phyloP scores from a whole-genome alignment of 2,113 vertebrate genomes.

The Larimichthys crocea region DNA sequence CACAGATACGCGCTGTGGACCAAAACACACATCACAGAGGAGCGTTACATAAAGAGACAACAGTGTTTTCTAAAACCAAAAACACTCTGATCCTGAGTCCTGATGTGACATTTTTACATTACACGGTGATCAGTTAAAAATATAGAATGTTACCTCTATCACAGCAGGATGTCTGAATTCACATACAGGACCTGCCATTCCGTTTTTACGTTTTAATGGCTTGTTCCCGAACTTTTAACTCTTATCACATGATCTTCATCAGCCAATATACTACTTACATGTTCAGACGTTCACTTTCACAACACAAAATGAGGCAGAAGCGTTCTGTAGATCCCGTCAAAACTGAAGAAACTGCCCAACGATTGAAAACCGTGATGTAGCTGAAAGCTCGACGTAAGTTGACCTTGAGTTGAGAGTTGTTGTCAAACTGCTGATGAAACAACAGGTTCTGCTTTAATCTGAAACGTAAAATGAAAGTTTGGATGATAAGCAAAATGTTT shows the following conservation, averaged over 20 bases:
- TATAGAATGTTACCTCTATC: no score
- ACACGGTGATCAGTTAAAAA: no score
- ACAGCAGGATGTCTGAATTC: no score
- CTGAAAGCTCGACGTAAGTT: neutral
- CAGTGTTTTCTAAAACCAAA: neutral
- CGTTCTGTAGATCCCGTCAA: no score
- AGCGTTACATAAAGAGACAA: neutral
- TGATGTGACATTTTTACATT: neutral
- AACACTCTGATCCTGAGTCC: no score
- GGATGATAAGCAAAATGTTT: no score
- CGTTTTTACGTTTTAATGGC: neutral
- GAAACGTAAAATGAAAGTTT: no score
- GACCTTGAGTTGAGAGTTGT: neutral
- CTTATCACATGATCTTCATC: neutral
- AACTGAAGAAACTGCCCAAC: neutral
- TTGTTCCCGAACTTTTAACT: neutral
- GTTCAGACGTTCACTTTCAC: no score
- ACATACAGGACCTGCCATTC: no score
- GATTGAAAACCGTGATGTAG: neutral
- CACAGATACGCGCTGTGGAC: slow-evolving; percentile 14
- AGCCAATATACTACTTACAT: neutral
- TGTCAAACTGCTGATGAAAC: no score
- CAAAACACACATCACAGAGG: neutral
- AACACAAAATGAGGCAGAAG: no score
- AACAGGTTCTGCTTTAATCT: no score